A percentile compares a stretch with the other conserved stretches of the same genome.
These are phyloP conservation scores for Manduca sexta DNA, from an alignment of 1,140 invertebrate genomes.

Conservation along the genomic window DNA sequence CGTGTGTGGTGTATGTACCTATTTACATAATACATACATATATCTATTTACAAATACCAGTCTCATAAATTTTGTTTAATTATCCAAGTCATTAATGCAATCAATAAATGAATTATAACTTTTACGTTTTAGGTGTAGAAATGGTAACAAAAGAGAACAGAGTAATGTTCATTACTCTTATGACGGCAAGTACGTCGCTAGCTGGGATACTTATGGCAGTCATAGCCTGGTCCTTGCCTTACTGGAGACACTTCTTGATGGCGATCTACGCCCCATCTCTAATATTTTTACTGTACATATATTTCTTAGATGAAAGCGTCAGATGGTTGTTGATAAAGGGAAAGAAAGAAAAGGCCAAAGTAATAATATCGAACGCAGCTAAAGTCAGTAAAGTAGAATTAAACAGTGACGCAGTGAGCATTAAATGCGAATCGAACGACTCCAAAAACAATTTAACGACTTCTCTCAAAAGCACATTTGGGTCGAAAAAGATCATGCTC, in stretches of 20 bases:
- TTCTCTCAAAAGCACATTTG: constrained; percentile 23
- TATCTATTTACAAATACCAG: too few relatives aligned
- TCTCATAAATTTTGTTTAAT: too few relatives aligned
- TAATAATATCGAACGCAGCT: constrained; percentile 38
- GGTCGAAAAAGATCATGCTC: constrained; percentile 30
- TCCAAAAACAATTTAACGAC: constrained; percentile 11
- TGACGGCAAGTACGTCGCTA: constrained; percentile 19
- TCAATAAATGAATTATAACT: too few relatives aligned
- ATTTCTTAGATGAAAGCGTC: constrained; percentile 43
- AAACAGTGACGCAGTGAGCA: constrained; percentile 22
- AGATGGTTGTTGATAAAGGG: constrained; percentile 80
- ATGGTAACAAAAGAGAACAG: constrained; percentile 27
- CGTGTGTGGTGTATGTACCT: too few relatives aligned
- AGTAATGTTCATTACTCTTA: constrained; percentile 11
- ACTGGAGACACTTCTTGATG: constrained; percentile 43
- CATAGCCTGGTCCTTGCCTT: constrained; percentile 31
- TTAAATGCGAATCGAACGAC: constrained; percentile 27
- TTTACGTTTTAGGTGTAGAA: constrained; percentile 37
- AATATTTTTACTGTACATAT: constrained; percentile 35
- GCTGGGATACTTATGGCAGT: constrained; percentile 30
- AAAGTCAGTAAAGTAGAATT: constrained; percentile 31
- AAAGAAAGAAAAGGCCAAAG: constrained; percentile 32
- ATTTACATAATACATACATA: too few relatives aligned
- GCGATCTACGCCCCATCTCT: constrained; percentile 40
- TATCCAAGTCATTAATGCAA: too few relatives aligned